Evolutionary conservation across 2,888 invertebrate genomes (phyloP).

Genomic region (Epicampocera succincta): DNA sequence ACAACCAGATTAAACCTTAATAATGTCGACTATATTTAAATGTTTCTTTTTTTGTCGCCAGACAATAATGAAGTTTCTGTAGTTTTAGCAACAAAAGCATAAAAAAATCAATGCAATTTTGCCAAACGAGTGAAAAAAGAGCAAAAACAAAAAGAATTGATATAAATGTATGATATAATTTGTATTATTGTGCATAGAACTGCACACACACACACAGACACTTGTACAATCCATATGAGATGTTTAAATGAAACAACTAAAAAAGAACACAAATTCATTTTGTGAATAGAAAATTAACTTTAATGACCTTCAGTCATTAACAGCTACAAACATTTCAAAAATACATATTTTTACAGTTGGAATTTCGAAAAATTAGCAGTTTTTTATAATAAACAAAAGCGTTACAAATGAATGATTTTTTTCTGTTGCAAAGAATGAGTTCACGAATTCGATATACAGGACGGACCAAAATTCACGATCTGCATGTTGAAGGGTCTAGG

Average conservation of each 20-base stretch:
- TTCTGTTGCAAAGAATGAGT: no score
- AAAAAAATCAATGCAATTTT: slow-evolving; percentile 43
- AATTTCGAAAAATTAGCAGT: background rate
- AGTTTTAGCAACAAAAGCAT: background rate
- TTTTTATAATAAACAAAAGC: background rate
- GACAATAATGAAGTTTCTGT: slow-evolving; percentile 4
- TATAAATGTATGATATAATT: slow-evolving; percentile 8
- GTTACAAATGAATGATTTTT: background rate
- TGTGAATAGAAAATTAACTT: slow-evolving; percentile 48
- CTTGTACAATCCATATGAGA: background rate
- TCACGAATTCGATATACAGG: no score
- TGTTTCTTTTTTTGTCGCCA: background rate
- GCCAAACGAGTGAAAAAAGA: slow-evolving; percentile 10
- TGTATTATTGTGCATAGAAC: background rate
- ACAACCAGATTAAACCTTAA: slow-evolving; percentile 28
- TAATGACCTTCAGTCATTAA: slow-evolving; percentile 35
- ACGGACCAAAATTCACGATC: no score
- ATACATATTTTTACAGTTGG: background rate
- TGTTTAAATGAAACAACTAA: background rate
- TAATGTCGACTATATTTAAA: slow-evolving; percentile 24
- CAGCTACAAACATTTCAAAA: slow-evolving; percentile 4
- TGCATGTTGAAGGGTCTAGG: no score
- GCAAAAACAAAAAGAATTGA: slow-evolving; percentile 7
- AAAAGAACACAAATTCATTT: slow-evolving; percentile 20
- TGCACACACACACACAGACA: background rate